Base-by-base conservation (phyloP, 2,888 invertebrate species). In the Tryphoninae sp. region DNA sequence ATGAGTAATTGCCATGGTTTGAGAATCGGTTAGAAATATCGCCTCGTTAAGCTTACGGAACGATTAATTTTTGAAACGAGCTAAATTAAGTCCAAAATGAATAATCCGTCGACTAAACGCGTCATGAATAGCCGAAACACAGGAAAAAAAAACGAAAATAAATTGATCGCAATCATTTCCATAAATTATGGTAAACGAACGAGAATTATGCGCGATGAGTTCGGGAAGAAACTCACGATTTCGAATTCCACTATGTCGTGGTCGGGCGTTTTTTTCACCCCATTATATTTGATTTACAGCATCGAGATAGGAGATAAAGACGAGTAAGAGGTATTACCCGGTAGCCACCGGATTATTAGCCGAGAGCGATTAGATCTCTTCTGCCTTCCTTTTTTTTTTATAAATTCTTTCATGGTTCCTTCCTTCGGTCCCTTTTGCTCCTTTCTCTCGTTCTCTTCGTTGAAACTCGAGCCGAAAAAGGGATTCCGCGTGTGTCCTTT, bases 201-300 rank as follows among this genome's bases (percentile, higher is more conserved):
- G 23, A 59, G 19, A 13, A 22, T 9, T 23, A 59, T 59, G 11
- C 23, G 59, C 13, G 11, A 22, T 23, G 26, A 59, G 33, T 4
- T 58, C 33, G 13, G 45, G 13, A 45, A 45, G 9, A 45, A 13
- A 45, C 45, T 45, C 45, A 45, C 45, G 45, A 45, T 13, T 33
- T 45, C 13, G 11, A 45, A 13, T 45, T 45, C 45, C 13, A 13
- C 45, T 11, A 19, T 58, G n/a, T 45, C 8, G 16, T 16, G 62
- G 42, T 68, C 67, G 59, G 33, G 4, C 33, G 33, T 33, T 33
- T 33, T 33, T 42, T 74, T 22, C 59, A 22, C 49, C 75, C 62
- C 69, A 69, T 80, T 80, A 75, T 80, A 71, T 65, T 69, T 75
- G 62, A 80, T 80, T 74, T 69, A 79, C 68, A 69, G 61, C n/a